phyloP scores from a whole-genome alignment of 2,888 invertebrate genomes.

The Melikaiella ostensackeni region DNA sequence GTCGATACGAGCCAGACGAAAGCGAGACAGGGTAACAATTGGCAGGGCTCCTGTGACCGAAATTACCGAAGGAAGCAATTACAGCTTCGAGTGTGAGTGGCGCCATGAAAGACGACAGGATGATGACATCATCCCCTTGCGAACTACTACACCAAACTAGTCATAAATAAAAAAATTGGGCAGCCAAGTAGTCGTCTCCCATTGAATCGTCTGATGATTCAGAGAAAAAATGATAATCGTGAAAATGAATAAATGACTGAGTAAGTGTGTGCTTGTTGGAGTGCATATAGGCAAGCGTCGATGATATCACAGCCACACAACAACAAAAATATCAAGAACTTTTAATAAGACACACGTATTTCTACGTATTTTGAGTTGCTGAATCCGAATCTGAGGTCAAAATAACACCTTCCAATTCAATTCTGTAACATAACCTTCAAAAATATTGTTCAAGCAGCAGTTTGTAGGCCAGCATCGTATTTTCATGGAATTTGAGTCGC shows the following conservation, averaged over 20 bases:
- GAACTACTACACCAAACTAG: slow-evolving; percentile 13
- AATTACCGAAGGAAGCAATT: slow-evolving; percentile 36
- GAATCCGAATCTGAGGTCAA: too few relatives aligned
- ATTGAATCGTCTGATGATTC: slow-evolving; percentile 22
- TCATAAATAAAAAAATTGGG: slow-evolving; percentile 15
- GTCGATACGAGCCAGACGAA: slow-evolving; percentile 17
- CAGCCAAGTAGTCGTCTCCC: neutral
- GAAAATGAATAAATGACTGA: slow-evolving; percentile 26
- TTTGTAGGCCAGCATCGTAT: too few relatives aligned
- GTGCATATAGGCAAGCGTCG: neutral
- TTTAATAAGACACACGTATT: too few relatives aligned
- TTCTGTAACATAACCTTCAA: too few relatives aligned
- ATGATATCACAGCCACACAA: too few relatives aligned
- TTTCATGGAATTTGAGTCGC: too few relatives aligned
- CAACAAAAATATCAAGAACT: too few relatives aligned
- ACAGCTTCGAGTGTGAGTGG: slow-evolving; percentile 29
- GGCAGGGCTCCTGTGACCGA: slow-evolving; percentile 21
- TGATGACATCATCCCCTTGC: slow-evolving; percentile 29
- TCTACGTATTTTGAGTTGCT: too few relatives aligned
- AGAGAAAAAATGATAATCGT: slow-evolving; percentile 9
- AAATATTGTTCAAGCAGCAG: too few relatives aligned
- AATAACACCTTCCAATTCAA: too few relatives aligned
- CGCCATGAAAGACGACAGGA: slow-evolving; percentile 16
- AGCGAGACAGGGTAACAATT: slow-evolving; percentile 22
- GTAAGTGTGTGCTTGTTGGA: neutral